phyloP scores from a whole-genome alignment of 2,113 vertebrate genomes.

The Nipponia nippon region DNA sequence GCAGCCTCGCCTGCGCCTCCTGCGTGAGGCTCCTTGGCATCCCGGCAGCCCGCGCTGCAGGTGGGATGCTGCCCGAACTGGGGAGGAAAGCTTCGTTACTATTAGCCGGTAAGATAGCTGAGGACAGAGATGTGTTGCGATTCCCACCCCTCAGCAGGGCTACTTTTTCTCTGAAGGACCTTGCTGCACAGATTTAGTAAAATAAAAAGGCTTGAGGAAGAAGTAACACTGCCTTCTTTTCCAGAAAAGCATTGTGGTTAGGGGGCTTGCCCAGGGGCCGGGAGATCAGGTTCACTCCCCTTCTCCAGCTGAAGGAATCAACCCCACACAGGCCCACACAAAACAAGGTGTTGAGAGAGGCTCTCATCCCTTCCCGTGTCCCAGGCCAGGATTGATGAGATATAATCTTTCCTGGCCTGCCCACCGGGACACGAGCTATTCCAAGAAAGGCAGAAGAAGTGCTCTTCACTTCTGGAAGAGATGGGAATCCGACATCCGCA shows the following conservation, averaged over 20 bases:
- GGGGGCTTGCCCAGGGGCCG: rapidly evolving
- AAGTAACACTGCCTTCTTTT: background rate
- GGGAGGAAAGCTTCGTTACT: background rate
- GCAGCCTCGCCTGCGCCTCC: background rate
- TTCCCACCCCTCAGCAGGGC: background rate
- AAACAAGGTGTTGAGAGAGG: background rate
- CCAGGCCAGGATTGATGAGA: background rate
- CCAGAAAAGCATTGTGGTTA: background rate
- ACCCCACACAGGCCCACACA: background rate
- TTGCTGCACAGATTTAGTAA: background rate
- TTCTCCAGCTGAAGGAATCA: background rate
- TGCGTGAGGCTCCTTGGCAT: background rate
- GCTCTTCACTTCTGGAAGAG: background rate
- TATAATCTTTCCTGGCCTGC: background rate
- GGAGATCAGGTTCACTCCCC: background rate
- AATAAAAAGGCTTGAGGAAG: background rate
- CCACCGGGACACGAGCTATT: background rate
- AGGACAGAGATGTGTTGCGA: background rate
- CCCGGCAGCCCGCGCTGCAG: rapidly evolving
- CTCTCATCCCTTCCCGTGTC: background rate
- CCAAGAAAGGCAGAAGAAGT: background rate
- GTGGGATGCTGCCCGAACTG: background rate
- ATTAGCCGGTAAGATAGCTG: background rate
- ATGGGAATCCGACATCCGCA: rapidly evolving
- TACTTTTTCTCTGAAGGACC: background rate